Percentiles rank a stretch among this genome's conserved stretches.
Conservation (phyloP, 2,888 invertebrate genomes). For the Ophion ellenae region DNA sequence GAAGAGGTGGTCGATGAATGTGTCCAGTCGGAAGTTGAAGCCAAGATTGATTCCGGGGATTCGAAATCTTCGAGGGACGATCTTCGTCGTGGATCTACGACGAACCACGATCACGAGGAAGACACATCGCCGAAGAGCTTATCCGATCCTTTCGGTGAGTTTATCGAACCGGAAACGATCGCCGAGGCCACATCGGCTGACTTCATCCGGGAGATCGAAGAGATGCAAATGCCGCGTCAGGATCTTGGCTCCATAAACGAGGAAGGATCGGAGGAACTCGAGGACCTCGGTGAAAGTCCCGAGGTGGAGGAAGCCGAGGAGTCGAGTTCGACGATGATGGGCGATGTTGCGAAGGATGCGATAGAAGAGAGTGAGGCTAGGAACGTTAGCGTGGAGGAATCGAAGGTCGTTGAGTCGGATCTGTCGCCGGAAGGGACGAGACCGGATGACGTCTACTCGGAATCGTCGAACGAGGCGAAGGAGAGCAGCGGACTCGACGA, state of each 20-base stretch:
- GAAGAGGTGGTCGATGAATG: not conserved
- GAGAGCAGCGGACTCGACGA: slow-evolving; percentile 69
- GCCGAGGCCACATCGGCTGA: slow-evolving; percentile 59
- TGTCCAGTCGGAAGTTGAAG: not conserved
- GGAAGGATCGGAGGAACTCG: slow-evolving; percentile 72
- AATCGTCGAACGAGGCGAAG: slow-evolving; percentile 70
- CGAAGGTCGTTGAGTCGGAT: slow-evolving; percentile 49
- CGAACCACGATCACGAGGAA: not conserved
- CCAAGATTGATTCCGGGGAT: not conserved
- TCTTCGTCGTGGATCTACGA: slow-evolving; percentile 3
- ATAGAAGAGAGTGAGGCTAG: not conserved
- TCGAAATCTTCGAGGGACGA: not conserved
- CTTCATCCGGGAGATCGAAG: slow-evolving; percentile 70
- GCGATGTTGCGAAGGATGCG: not conserved
- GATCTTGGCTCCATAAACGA: slow-evolving; percentile 79
- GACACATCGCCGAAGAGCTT: slow-evolving; percentile 31
- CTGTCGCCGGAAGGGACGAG: slow-evolving; percentile 56
- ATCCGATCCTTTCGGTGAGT: slow-evolving; percentile 73
- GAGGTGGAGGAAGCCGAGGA: not conserved
- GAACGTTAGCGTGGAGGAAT: slow-evolving; percentile 23
- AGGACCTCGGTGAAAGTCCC: slow-evolving; percentile 52
- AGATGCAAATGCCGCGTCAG: slow-evolving; percentile 71
- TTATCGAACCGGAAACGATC: slow-evolving; percentile 61
- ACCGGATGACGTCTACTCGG: slow-evolving; percentile 53
- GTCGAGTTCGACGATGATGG: not conserved